These are phyloP conservation scores for Tretioscincus oriximinensis DNA, from an alignment of 2,113 vertebrate genomes.

Conservation along the genomic window DNA sequence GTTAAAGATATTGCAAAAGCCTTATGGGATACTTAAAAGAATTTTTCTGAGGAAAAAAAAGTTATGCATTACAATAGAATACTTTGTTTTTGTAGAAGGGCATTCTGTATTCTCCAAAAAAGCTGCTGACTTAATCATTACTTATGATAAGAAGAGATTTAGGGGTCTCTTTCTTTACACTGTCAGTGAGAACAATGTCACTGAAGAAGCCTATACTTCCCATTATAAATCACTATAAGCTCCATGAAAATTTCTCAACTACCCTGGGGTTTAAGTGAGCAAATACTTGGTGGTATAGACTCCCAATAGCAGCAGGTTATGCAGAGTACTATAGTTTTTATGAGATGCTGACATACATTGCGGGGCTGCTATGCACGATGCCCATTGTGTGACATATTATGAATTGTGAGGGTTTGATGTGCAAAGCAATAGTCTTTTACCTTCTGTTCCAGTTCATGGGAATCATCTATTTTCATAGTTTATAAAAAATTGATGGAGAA, in stretches of 20 bases:
- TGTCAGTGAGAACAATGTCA: constrained; percentile 77
- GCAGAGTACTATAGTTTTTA: constrained; percentile 19
- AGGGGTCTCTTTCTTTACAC: constrained; percentile 73
- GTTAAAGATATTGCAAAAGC: constrained; percentile 67
- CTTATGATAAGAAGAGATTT: constrained; percentile 75
- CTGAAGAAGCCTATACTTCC: constrained; percentile 69
- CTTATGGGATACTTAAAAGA: constrained; percentile 68
- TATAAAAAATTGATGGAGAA: constrained; percentile 14
- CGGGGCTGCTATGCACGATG: neutral
- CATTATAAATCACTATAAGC: constrained; percentile 78
- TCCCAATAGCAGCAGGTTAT: constrained; percentile 39
- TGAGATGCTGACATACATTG: constrained; percentile 51
- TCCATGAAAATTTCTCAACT: constrained; percentile 75
- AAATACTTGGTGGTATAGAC: constrained; percentile 48
- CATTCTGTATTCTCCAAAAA: constrained; percentile 55
- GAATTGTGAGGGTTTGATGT: constrained; percentile 42
- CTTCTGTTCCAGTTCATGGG: constrained; percentile 42
- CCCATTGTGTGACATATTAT: constrained; percentile 59
- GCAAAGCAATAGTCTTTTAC: constrained; percentile 28
- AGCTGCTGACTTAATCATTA: constrained; percentile 73
- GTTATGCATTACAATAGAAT: constrained; percentile 70
- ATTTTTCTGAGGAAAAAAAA: constrained; percentile 51
- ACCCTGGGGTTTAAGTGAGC: constrained; percentile 68
- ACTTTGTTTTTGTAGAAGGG: constrained; percentile 71
- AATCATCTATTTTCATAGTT: constrained; percentile 21